These are phyloP conservation scores for Amblyteles armatorius DNA, from an alignment of 2,888 invertebrate genomes.

Conservation along the genomic window DNA sequence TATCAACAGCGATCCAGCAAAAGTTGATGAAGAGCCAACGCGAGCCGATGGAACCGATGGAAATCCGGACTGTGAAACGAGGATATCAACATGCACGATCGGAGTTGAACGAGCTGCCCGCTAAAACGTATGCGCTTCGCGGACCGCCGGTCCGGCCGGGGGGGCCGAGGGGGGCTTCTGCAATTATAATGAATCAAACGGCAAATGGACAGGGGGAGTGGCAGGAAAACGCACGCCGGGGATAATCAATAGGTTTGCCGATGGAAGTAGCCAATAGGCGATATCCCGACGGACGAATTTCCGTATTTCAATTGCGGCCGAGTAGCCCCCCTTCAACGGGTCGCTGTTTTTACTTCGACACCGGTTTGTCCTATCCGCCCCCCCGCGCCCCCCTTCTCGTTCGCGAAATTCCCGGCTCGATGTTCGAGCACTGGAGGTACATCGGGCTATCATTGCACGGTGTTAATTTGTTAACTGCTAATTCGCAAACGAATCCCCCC, in stretches of 20 bases:
- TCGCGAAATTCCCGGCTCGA: conserved; percentile 7
- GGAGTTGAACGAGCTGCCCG: neutral
- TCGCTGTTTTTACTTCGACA: conserved; percentile 28
- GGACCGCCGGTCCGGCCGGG: too few species aligned
- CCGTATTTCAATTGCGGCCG: conserved; percentile 67
- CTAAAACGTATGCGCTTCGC: conserved; percentile 30
- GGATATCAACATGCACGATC: conserved; percentile 32
- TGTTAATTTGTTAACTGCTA: conserved; percentile 67
- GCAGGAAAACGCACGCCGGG: conserved; percentile 45
- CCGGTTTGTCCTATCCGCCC: conserved; percentile 6
- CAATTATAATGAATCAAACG: conserved; percentile 69
- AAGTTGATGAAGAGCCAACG: conserved; percentile 1
- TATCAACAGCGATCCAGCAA: neutral
- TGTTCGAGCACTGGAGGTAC: neutral
- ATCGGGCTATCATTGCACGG: conserved; percentile 33
- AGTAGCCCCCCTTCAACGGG: conserved; percentile 14
- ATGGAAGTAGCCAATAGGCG: conserved; percentile 62
- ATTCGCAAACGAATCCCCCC: conserved; percentile 33
- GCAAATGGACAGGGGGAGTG: conserved; percentile 58
- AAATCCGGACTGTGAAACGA: conserved; percentile 1
- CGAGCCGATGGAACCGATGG: neutral
- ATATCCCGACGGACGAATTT: conserved; percentile 54
- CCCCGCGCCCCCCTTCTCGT: neutral
- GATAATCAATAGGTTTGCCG: conserved; percentile 68
- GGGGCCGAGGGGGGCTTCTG: neutral